A percentile compares a stretch with the other conserved stretches of the same genome.
These are phyloP conservation scores for Bombyx mandarina DNA, from an alignment of 1,140 invertebrate species.

Conservation along the genomic window DNA sequence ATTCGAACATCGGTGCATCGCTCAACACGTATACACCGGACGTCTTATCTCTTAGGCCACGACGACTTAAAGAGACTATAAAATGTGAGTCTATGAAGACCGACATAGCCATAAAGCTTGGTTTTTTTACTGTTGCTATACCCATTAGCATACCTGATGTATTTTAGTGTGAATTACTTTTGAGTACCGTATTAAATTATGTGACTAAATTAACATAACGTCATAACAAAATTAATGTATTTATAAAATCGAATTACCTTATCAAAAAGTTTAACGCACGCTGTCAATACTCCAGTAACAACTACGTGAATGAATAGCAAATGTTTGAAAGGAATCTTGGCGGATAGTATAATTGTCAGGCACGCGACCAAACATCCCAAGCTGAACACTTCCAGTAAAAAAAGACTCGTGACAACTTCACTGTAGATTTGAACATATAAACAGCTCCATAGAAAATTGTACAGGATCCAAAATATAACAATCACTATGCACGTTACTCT, in stretches of 20 bases:
- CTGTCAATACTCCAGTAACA: conserved; percentile 27
- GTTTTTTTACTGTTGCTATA: too few relatives aligned
- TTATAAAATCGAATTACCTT: conserved; percentile 23
- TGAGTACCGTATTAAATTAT: too few relatives aligned
- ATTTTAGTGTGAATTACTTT: too few relatives aligned
- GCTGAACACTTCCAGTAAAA: conserved; percentile 27
- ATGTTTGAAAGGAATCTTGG: conserved; percentile 31
- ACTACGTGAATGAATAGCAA: conserved; percentile 35
- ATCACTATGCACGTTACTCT: conserved; percentile 24
- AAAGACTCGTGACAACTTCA: conserved; percentile 12
- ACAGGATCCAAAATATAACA: conserved; percentile 37
- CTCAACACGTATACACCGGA: too few relatives aligned
- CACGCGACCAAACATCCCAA: conserved; percentile 23
- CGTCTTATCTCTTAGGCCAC: too few relatives aligned
- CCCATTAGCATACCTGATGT: too few relatives aligned
- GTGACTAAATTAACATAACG: too few relatives aligned
- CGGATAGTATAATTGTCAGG: conserved; percentile 26
- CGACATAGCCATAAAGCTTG: too few relatives aligned
- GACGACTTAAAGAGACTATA: too few relatives aligned
- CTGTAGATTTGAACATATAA: conserved; percentile 38
- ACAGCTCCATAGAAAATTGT: conserved; percentile 38
- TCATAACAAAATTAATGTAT: too few relatives aligned
- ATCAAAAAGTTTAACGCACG: conserved; percentile 15
- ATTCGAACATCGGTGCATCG: too few relatives aligned
- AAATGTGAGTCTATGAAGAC: too few relatives aligned